phyloP scores from a whole-genome alignment of 2,797 vertebrate genomes.

The Benthosema pterotum region DNA sequence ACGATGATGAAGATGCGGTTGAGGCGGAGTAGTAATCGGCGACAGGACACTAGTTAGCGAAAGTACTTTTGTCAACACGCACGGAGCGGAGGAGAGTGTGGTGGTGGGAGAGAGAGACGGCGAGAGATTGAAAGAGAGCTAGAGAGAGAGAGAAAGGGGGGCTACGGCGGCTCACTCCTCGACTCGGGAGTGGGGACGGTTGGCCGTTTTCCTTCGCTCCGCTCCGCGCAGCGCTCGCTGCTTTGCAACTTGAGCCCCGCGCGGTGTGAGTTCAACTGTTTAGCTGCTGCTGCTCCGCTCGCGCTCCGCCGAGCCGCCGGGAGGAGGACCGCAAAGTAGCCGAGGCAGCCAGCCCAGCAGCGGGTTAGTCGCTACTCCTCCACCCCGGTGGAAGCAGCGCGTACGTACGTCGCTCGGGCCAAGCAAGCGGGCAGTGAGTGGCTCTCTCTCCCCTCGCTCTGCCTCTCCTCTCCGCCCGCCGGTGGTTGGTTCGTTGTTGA shows the following conservation, averaged over 20 bases:
- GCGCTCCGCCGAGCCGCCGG: too few species aligned
- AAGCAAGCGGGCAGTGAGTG: constrained; percentile 28
- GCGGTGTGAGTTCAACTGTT: constrained; percentile 40
- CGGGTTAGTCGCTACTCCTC: too few species aligned
- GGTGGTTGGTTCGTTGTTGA: background rate
- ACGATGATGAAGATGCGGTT: constrained; percentile 53
- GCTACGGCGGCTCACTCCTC: constrained; percentile 10
- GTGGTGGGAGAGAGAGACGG: constrained; percentile 10
- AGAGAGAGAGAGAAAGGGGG: constrained; percentile 1
- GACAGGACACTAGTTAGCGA: constrained; percentile 58
- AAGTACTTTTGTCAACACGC: constrained; percentile 53
- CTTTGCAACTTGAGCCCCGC: constrained; percentile 47
- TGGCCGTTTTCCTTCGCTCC: constrained; percentile 36
- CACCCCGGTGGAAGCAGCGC: constrained; percentile 2
- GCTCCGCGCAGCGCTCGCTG: too few species aligned
- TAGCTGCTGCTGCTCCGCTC: too few species aligned
- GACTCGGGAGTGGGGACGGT: constrained; percentile 58
- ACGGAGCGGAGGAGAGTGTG: too few species aligned
- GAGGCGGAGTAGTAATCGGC: constrained; percentile 65
- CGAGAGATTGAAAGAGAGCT: background rate
- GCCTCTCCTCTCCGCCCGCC: too few species aligned
- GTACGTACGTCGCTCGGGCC: constrained; percentile 12
- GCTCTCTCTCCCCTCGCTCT: too few species aligned
- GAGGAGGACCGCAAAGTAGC: too few species aligned
- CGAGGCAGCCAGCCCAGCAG: too few species aligned